Base-by-base conservation (phyloP, 2,888 invertebrate genomes). In the Clunio marinus region DNA sequence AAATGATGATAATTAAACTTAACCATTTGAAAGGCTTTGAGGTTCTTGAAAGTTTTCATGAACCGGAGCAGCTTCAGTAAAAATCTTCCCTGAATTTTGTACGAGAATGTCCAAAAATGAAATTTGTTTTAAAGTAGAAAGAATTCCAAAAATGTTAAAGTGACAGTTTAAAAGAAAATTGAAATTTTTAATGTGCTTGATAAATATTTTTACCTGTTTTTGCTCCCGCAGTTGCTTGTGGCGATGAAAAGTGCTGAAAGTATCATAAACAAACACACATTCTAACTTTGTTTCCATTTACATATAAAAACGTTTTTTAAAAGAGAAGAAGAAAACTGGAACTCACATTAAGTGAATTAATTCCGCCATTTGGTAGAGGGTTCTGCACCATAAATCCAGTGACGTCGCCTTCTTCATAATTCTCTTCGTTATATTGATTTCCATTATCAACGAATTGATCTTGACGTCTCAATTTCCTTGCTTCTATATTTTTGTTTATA, bases 391-490 rank as follows among this genome's bases (percentile, higher is more conserved):
- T 80, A 71, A 78, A 85, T 1, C 83, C 84, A 0, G 83, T 80
- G 1, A 83, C 81, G 68, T 86, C 86, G 1, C 82, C 83, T 1
- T 82, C 83, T 72, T 87, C 87, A 70, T 83, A 85, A n/a, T n/a
- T n/a, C 1, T 85, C 84, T 70, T 86, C 82, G 15, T 77, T 75
- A 1, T 76, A 76, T 20, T 77, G 74, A 22, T 71, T 73, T n/a
- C 75, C 17, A 17, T 63, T 46, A 27, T 63, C 63, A 28, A 63
- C 28, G 20, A 37, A 63, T 27, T 63, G 71, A 70, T 70, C 62
- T 70, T 70, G 7, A 72, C 72, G 65, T 73, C 75, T 13, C 32
- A 25, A n/a, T 41, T 45, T 22, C 13, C 24, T 77, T 77, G 28
- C 78, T 74, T 37, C 77, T 72, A 86, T 85, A 73, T 87, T 86